Evolutionary conservation across 2,113 vertebrate species (phyloP), one percentile per base, ranked within the genome.

Genomic region (Burhinus oedicnemus): DNA sequence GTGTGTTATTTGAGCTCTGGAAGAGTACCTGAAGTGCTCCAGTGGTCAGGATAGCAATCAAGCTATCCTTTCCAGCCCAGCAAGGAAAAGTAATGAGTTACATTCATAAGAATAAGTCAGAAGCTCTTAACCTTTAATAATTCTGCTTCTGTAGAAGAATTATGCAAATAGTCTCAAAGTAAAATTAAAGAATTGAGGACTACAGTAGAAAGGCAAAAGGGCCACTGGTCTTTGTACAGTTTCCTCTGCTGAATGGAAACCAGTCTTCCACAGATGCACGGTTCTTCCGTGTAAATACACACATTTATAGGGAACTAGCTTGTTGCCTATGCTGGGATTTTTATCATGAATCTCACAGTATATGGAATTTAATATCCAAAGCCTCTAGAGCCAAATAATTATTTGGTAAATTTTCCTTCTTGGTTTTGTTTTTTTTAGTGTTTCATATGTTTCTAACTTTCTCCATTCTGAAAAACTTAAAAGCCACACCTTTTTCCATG

Each of bases 251-350:
- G 30, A 65, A 32, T 14, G 8, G 21, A 90, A 91, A 61, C 13
- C 9, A 45, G 27, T 61, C 27, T 85, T 77, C 26, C 19, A 40
- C 0, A 3, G 66, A 47, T 1, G 0, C 11, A 7, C 7, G 12
- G 2, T 29, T 68, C 22, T 88, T 71, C 38, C 55, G 8, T 76
- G 15, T 40, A 72, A 76, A 57, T 15, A 10, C 6, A n/a, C 4
- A 19, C 25, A 40, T 57, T 38, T 79, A 19, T 15, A 22, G 19
- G 8, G 36, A 82, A 18, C 19, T 51, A 61, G 6, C 11, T 84
- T 40, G 8, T 49, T 60, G 6, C 21, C 38, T 44, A 1, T 61
- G 19, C 34, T 89, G 51, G 26, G 13, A 62, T 25, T 87, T 84
- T 87, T 52, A 26, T 57, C 2, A 47, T 20, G 16, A 80, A 44